Evolutionary conservation across 2,113 vertebrate genomes (phyloP).

Genomic region (Engraulis encrasicolus): DNA sequence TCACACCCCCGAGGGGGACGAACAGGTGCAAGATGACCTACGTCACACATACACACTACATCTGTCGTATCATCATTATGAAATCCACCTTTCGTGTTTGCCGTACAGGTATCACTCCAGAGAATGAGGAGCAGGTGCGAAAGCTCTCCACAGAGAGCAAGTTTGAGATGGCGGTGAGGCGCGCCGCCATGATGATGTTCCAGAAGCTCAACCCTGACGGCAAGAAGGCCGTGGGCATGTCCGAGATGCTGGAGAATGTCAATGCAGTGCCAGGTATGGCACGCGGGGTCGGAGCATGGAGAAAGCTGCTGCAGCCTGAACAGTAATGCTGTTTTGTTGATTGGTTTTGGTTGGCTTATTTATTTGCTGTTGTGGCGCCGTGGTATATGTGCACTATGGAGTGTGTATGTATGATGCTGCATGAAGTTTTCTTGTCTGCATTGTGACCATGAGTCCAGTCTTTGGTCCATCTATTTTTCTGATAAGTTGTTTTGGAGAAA

Average conservation of each 20-base stretch:
- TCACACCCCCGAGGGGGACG: too few relatives aligned
- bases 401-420: too few relatives aligned
- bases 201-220: conserved; percentile 94
- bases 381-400: too few relatives aligned
- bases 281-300: background rate
- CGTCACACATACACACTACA: too few relatives aligned
- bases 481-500: too few relatives aligned
- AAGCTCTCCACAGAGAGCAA: conserved; percentile 86
- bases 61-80: too few relatives aligned
- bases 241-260: conserved; percentile 92
- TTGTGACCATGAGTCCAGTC: too few relatives aligned
- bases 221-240: conserved; percentile 86
- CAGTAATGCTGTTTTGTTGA: background rate
- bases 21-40: too few relatives aligned
- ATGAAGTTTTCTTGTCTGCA: too few relatives aligned
- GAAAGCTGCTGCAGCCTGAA: background rate
- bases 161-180: conserved; percentile 90
- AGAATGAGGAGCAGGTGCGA: conserved; percentile 87
- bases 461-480: too few relatives aligned
- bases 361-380: too few relatives aligned
- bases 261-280: conserved; percentile 77
- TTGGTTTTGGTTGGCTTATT: background rate
- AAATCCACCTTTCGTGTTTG: too few relatives aligned
- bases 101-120: conserved; percentile 84
- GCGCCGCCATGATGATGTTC: conserved; percentile 94